Percentiles rank a stretch among this genome's conserved stretches.
Evolutionary conservation across 1,140 invertebrate genomes (phyloP).

Genomic region (Archivesica marissinica): DNA sequence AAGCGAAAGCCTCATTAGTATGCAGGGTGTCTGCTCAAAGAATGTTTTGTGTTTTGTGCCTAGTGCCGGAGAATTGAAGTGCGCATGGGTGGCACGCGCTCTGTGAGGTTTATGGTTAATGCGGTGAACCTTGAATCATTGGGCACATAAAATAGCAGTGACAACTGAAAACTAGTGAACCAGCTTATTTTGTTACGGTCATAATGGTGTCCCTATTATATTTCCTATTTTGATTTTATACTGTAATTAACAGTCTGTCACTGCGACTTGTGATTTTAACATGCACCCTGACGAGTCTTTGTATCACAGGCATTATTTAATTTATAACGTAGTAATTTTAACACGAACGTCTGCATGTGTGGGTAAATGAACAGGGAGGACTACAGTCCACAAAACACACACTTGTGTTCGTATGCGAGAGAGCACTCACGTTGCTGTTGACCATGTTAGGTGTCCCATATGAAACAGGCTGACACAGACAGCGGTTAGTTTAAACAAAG

Average conservation of each 20-base stretch:
- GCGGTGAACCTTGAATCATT: constrained; percentile 22
- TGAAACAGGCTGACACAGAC: no score
- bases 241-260: neutral
- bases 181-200: neutral
- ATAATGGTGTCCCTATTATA: neutral
- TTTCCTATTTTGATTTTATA: neutral
- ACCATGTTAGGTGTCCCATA: no score
- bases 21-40: neutral
- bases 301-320: no score
- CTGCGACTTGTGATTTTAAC: no score
- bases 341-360: no score
- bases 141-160: constrained; percentile 3
- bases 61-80: constrained; percentile 2
- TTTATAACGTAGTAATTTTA: no score
- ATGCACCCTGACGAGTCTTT: no score
- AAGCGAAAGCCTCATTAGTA: neutral
- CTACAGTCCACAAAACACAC: no score
- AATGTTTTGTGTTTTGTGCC: constrained; percentile 21
- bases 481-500: no score
- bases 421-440: no score
- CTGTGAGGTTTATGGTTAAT: constrained; percentile 38
- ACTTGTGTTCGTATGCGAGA: no score
- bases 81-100: constrained; percentile 32
- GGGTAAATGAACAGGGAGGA: no score
- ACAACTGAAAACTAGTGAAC: neutral